Base-by-base conservation (phyloP, 1,140 invertebrate genomes). In the Maniola jurtina region DNA sequence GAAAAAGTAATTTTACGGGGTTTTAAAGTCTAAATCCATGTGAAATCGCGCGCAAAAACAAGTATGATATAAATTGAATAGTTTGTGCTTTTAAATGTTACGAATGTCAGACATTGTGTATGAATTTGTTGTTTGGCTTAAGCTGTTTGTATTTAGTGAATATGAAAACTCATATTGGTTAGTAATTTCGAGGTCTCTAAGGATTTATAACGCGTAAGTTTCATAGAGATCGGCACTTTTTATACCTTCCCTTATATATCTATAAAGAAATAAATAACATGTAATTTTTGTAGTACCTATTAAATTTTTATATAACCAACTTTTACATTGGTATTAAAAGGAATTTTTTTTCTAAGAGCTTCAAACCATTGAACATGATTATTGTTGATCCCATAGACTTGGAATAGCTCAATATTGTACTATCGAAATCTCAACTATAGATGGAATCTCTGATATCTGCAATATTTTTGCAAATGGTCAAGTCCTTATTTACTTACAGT, bases 41-140 rank as follows among this genome's bases (percentile, higher is more conserved):
- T n/a, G n/a, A n/a, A n/a, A n/a, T 25, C 4, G 25, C 25, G 4
- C 25, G 25, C 25, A 25, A 25, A 25, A 25, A 25, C 1, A 25
- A 25, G 25, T 25, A 25, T 25, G 6, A 5, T 13, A 40, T 10
- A 34, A 34, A 14, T n/a, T 11, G n/a, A 4, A 34, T 1, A 40
- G 0, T 57, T 57, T 40, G 15, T 15, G 65, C 52, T 57, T 67
- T 67, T 25, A 40, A 38, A 9, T 34, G 76, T 83, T 81, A 79
- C 71, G 67, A 71, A 80, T 83, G 80, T 83, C 11, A 72, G 68
- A 83, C 77, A 83, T 80, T 78, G 71, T 73, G 73, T 71, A 52
- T 55, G 25, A 42, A 11, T 61, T 15, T 61, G 33, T 38, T 36
- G 55, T 57, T 14, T 33, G 54, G 54, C 54, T 56, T 14, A 56